Base-by-base conservation (phyloP, 2,888 invertebrate genomes). In the Clusia tigrina region DNA sequence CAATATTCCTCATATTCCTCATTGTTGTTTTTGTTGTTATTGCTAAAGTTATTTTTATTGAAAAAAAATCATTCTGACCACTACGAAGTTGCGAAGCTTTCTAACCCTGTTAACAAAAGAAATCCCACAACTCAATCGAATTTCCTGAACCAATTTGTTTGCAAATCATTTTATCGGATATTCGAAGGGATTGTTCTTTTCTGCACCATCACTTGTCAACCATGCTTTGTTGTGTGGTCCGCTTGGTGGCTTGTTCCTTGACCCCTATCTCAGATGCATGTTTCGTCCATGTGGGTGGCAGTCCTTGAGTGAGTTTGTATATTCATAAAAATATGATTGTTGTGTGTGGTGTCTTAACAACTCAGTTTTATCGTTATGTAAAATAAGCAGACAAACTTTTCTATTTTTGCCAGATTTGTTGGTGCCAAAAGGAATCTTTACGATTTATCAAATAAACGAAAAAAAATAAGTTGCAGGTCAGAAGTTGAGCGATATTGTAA, bases 71-170 rank as follows among this genome's bases (percentile, higher is more conserved):
- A n/a, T n/a, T n/a, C 32, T 32, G 32, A 32, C 32, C 6, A 32
- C 32, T 6, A 12, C 32, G 32, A 12, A 32, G 12, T 32, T 6
- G 32, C 32, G 12, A 9, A 6, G 32, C 12, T 32, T 12, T 6
- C 32, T 72, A 74, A 71, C 73, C 68, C 68, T 70, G 72, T 71
- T 76, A 74, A 78, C 72, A 76, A 78, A 75, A 71, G 74, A 73
- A 77, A 76, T 77, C 75, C 73, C 76, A 71, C 72, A 75, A 71
- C 74, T 74, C 75, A 76, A 78, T 78, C 74, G 78, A 77, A 74
- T 79, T 77, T 59, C 70, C 71, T 71, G 67, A 78, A 74, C 73
- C 77, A 77, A 78, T 79, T 79, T 79, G 75, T 77, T 78, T 78
- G 75, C 74, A 77, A 77, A 78, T 77, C 76, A 78, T 78, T 78